Base-by-base conservation (phyloP, 2,113 vertebrate species). In the Spheniscus mendiculus region DNA sequence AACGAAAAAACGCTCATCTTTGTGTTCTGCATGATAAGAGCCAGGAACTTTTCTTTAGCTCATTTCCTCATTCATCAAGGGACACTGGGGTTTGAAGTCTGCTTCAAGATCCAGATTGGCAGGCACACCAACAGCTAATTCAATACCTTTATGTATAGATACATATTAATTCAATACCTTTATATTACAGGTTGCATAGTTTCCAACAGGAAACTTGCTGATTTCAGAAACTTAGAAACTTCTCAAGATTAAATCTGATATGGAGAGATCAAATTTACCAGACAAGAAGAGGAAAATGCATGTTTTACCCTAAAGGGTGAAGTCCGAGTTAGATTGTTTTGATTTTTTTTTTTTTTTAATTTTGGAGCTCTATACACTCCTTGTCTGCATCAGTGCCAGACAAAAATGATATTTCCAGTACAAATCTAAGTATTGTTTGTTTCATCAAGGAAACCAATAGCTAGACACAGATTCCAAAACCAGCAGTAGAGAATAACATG, bases 201-300 rank as follows among this genome's bases (percentile, higher is more conserved):
- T 96, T 91, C 65, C 52, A 80, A 58, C 4, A 63, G 50, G 71
- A 61, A 66, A 88, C 20, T 25, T 77, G 38, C 6, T 21, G 21
- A n/a, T 70, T 82, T 76, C 83, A 89, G 40, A 83, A 94, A 95
- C 36, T 83, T 52, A 70, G 36, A 84, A 90, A 50, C 40, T 79
- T 82, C 26, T 59, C 71, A 63, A 25, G 42, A 94, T 92, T 83
- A 82, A 92, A 76, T 72, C 30, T 44, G 36, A 80, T 70, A 80
- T 7, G 14, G 71, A 95, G 78, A 96, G 42, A 90, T 92, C 71
- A 91, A 71, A 53, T 82, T 91, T 92, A 84, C 56, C 40, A 85
- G 65, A 53, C 12, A 78, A 52, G 7, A 87, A 71, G 9, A 89
- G 66, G 87, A 62, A 94, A 94, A 83, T 25, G 13, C 16, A 87